A percentile compares a stretch with the other conserved stretches of the same genome.
Evolutionary conservation across 2,113 vertebrate species (phyloP).

Genomic region (Mormyrus lacerda): DNA sequence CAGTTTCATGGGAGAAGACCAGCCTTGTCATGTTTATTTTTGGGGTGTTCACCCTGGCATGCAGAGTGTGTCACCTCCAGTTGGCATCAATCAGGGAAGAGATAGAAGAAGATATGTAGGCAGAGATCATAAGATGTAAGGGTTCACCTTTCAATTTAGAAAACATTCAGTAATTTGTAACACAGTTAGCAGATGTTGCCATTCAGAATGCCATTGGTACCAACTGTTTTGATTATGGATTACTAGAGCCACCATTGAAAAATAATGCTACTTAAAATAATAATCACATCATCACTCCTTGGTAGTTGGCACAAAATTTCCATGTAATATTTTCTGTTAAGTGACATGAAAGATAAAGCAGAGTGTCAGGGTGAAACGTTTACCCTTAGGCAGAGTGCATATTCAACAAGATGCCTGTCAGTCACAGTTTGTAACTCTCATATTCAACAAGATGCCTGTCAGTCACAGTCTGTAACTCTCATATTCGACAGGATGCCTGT

Average conservation of each 20-base stretch:
- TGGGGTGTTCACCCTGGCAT: conserved; percentile 54
- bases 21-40: conserved; percentile 59
- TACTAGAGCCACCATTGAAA: neutral
- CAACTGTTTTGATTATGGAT: neutral
- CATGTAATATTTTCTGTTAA: neutral
- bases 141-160: neutral
- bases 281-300: neutral
- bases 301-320: neutral
- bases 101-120: conserved; percentile 17
- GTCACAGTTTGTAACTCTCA: neutral
- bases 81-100: conserved; percentile 27
- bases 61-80: conserved; percentile 34
- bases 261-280: neutral
- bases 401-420: neutral
- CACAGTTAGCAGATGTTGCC: conserved; percentile 15
- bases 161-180: conserved; percentile 22
- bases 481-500: neutral
- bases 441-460: neutral
- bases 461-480: neutral
- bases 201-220: neutral
- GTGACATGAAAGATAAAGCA: neutral
- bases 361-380: neutral
- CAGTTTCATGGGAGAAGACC: conserved; percentile 49
- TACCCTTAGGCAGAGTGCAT: neutral
- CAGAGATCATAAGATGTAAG: conserved; percentile 7